Percentiles rank a stretch among this genome's conserved stretches.
Conservation (phyloP, 1,140 invertebrate species). For the Leguminivora glycinivorella region DNA sequence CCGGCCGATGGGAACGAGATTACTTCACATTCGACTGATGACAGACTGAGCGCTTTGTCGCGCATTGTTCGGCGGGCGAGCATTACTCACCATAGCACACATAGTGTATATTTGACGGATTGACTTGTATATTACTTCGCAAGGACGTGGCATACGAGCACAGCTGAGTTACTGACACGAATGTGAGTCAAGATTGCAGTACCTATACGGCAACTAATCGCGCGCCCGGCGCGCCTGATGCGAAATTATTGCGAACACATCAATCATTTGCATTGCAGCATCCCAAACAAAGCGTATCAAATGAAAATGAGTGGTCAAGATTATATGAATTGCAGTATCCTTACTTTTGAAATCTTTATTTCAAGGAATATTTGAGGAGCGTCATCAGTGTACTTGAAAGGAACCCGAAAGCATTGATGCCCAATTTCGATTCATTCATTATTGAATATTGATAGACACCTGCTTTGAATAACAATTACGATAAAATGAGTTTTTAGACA, state of each 20-base stretch:
- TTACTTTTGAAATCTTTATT: no score
- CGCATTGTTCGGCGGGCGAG: constrained; percentile 35
- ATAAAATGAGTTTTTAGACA: neutral
- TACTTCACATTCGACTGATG: constrained; percentile 53
- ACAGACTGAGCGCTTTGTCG: constrained; percentile 53
- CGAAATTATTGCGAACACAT: no score
- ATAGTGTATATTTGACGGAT: constrained; percentile 25
- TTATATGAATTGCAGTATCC: no score
- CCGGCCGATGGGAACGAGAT: constrained; percentile 53
- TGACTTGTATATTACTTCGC: no score
- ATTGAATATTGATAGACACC: neutral
- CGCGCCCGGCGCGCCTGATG: no score
- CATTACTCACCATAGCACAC: constrained; percentile 34
- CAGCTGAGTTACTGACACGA: no score
- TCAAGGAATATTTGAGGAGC: constrained; percentile 16
- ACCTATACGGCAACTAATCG: no score
- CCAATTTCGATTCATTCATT: constrained; percentile 14
- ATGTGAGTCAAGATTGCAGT: no score
- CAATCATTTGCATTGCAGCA: no score
- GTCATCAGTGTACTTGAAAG: neutral
- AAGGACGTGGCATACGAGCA: no score
- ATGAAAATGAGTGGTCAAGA: no score
- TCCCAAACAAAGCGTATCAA: no score
- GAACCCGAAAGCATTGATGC: constrained; percentile 17
- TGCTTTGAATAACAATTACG: constrained; percentile 15